phyloP scores from a whole-genome alignment of 1,140 invertebrate genomes.

The Aphidius ervi region DNA sequence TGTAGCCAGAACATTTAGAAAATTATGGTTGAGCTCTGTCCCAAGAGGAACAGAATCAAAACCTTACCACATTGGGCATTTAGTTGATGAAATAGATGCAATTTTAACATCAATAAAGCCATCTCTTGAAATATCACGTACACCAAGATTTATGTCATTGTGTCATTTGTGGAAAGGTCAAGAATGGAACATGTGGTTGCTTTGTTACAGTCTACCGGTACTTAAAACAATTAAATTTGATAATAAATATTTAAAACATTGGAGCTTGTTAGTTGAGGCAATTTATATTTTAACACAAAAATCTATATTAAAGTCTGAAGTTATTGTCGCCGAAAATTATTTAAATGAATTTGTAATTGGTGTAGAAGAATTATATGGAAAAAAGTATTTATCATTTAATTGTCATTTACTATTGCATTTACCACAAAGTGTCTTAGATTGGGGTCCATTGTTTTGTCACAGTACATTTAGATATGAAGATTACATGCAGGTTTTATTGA shows the following conservation, averaged over 20 bases:
- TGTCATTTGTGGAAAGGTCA: conserved; percentile 25
- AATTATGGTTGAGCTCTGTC: conserved; percentile 19
- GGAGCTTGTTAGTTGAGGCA: conserved; percentile 9
- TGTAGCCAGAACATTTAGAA: conserved; percentile 17
- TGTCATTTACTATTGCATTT: conserved; percentile 24
- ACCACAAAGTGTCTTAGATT: conserved; percentile 19
- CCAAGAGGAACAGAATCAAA: too few species aligned
- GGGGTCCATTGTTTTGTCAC: conserved; percentile 24
- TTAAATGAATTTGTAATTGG: conserved; percentile 13
- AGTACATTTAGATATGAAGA: conserved; percentile 17
- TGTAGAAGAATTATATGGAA: conserved; percentile 20
- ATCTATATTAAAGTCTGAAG: conserved; percentile 11
- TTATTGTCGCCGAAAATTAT: conserved; percentile 4
- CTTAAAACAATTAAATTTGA: not conserved
- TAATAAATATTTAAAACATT: conserved; percentile 15
- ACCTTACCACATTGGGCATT: too few species aligned
- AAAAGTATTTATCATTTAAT: conserved; percentile 18
- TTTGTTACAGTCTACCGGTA: conserved; percentile 1
- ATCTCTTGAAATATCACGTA: too few species aligned
- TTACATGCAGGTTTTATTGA: not conserved
- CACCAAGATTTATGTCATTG: too few species aligned
- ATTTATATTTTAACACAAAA: conserved; percentile 13
- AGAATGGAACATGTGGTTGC: conserved; percentile 22
- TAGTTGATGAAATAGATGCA: too few species aligned
- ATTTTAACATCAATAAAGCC: too few species aligned